phyloP scores from a whole-genome alignment of 2,113 vertebrate species.

The Brevimyrus niger region DNA sequence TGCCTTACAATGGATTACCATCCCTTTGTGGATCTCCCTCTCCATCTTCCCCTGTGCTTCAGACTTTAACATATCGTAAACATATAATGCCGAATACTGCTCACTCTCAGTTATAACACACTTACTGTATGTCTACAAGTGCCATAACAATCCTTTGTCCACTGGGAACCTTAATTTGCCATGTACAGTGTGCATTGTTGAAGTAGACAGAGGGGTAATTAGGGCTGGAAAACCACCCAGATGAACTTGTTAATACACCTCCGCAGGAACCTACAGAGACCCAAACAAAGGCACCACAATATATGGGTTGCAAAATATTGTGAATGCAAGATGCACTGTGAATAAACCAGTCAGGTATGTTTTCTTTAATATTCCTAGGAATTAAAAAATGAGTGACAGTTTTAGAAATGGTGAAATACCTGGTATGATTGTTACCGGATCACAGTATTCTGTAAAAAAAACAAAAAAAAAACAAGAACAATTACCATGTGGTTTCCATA shows the following conservation, averaged over 20 bases:
- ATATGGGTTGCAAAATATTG: not conserved
- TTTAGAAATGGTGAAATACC: slow-evolving; percentile 25
- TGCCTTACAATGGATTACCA: not conserved
- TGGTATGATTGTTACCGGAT: not conserved
- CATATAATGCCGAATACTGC: not conserved
- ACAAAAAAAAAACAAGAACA: not conserved
- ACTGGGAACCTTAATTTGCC: not conserved
- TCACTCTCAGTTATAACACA: not conserved
- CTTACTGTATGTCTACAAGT: not conserved
- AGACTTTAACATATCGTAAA: not conserved
- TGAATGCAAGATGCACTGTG: not conserved
- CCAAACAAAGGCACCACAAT: not conserved
- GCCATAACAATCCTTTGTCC: slow-evolving; percentile 3
- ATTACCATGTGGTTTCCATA: not conserved
- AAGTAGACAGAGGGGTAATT: not conserved
- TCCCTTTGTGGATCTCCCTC: not conserved
- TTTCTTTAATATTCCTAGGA: no score
- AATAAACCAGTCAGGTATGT: not conserved
- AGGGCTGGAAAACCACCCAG: not conserved
- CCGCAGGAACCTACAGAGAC: not conserved
- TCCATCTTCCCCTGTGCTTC: not conserved
- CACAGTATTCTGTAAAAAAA: not conserved
- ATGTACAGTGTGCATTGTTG: not conserved
- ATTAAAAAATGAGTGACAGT: not conserved
- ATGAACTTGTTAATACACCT: not conserved